Conservation (phyloP, 2,888 invertebrate genomes). For the Chymomyza procnemis region DNA sequence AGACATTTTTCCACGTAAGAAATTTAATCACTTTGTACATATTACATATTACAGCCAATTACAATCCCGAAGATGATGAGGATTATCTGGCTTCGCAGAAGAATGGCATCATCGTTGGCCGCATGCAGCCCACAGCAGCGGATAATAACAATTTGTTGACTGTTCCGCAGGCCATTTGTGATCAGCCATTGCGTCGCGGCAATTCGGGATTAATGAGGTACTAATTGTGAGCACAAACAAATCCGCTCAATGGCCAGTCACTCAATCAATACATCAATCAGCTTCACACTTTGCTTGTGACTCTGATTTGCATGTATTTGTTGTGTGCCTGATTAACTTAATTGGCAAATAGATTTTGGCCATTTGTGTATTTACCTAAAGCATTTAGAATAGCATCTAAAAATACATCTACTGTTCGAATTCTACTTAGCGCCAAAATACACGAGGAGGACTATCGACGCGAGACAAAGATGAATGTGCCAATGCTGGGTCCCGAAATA, state of each 20-base stretch:
- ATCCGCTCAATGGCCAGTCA: constrained; percentile 10
- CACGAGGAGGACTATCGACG: constrained; percentile 78
- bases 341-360: background rate
- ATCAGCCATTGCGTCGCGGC: constrained; percentile 74
- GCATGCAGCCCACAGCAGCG: constrained; percentile 60
- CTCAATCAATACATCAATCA: constrained; percentile 18
- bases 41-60: constrained; percentile 70
- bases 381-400: constrained; percentile 18
- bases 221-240: constrained; percentile 54
- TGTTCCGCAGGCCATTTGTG: constrained; percentile 73
- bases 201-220: constrained; percentile 73
- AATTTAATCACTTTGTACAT: no score
- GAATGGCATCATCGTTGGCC: constrained; percentile 69
- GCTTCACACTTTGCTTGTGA: constrained; percentile 32
- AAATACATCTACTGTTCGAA: background rate
- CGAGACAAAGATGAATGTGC: constrained; percentile 78
- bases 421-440: constrained; percentile 71
- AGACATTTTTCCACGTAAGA: background rate
- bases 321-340: constrained; percentile 3
- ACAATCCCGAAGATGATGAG: constrained; percentile 79
- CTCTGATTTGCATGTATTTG: constrained; percentile 7
- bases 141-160: constrained; percentile 75
- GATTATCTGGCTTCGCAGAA: constrained; percentile 72
- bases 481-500: constrained; percentile 79
- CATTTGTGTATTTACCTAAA: constrained; percentile 18